Base-by-base conservation (phyloP, 2,888 invertebrate genomes). In the Pachycephus smyrnensis region DNA sequence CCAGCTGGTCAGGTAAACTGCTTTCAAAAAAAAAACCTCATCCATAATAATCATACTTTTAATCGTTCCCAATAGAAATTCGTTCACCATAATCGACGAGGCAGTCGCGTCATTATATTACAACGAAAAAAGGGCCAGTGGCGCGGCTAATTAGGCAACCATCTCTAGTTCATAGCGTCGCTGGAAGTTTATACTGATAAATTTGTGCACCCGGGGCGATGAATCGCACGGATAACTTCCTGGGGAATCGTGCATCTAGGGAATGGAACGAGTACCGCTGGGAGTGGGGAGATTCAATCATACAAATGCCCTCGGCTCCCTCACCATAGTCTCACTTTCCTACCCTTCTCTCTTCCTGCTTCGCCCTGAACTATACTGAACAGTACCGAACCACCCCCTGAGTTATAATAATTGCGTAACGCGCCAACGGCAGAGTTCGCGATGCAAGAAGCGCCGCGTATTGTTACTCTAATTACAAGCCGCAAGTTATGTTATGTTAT, bases 391-490 rank as follows among this genome's bases (percentile, higher is more conserved):
- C 23, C 55, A 55, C 55, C 80, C 73, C 80, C 78, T 79, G 81
- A 82, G 84, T 85, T 84, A 86, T 85, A 84, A 87, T 85, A 86
- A 87, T 88, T 85, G 83, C 82, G 82, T 83, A 83, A 84, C 84
- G 80, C 82, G 83, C 82, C 77, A 80, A 80, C 78, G 80, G 83
- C 80, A 80, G 80, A 88, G 84, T 88, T 87, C 82, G 83, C 82
- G 83, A 80, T 81, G 79, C 77, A 79, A 81, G 82, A 75, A 75
- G 77, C 76, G 75, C 69, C 81, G 79, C 76, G 82, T 83, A 86
- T 86, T 86, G 85, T 86, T 86, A 84, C 83, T 86, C 83, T 85
- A 88, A 87, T 88, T 88, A 86, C 86, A 84, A 86, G 80, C 79
- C 81, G 76, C 81, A 80, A 82, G 81, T 82, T 80, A 75, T 76